Conservation (phyloP, 2,888 invertebrate species). For the Halocaridina rubra region DNA sequence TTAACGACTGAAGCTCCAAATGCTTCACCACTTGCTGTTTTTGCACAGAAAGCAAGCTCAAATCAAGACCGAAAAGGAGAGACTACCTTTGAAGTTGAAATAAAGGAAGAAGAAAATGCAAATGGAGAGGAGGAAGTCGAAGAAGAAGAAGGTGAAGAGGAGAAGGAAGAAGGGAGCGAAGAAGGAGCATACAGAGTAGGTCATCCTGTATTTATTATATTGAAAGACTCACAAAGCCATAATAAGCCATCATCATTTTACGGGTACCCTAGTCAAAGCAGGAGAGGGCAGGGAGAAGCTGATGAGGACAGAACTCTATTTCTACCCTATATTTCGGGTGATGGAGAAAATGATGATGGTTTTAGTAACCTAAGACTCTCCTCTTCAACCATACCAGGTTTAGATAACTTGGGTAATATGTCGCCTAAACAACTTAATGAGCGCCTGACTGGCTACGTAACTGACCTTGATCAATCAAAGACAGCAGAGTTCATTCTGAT, state of each 20-base stretch:
- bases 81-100: neutral
- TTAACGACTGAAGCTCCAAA: neutral
- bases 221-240: neutral
- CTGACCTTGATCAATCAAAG: neutral
- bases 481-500: neutral
- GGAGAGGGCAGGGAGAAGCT: neutral
- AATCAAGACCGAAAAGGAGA: neutral
- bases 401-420: neutral
- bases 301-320: neutral
- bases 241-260: neutral
- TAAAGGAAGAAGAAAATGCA: neutral
- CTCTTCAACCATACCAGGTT: neutral
- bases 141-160: neutral
- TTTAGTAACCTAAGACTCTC: neutral
- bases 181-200: neutral
- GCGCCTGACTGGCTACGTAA: neutral
- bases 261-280: neutral
- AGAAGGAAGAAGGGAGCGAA: no score
- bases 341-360: neutral
- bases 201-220: neutral
- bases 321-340: neutral
- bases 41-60: no score
- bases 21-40: neutral
- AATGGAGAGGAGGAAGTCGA: neutral
- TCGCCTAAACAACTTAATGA: neutral